A percentile compares a stretch with the other conserved stretches of the same genome.
These are phyloP conservation scores for Pan paniscus DNA, from an alignment of 2,113 vertebrate genomes.

Conservation along the genomic window DNA sequence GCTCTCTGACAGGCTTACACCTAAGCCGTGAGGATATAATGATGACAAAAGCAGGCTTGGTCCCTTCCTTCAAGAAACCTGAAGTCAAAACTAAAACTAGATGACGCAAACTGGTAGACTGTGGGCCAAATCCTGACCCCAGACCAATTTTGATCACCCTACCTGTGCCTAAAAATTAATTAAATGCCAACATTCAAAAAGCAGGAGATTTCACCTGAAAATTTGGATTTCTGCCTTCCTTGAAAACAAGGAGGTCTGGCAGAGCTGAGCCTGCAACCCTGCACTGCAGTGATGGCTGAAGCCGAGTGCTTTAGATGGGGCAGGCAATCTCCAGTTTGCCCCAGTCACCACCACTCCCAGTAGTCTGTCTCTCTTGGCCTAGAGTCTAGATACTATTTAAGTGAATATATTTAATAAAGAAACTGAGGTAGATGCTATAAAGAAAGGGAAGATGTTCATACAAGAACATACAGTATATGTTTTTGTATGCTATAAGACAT, in stretches of 20 bases:
- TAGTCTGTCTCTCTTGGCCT: background rate
- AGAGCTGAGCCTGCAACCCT: background rate
- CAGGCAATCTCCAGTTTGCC: background rate
- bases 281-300: accelerated
- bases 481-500: too few relatives aligned
- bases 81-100: background rate
- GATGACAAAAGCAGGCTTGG: background rate
- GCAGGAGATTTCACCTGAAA: background rate
- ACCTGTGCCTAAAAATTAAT: background rate
- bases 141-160: background rate
- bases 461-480: background rate
- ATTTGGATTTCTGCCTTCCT: background rate
- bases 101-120: background rate
- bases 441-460: background rate
- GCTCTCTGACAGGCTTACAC: background rate
- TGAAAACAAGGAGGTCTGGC: background rate
- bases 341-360: background rate
- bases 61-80: background rate
- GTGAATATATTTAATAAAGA: background rate
- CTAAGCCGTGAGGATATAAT: too few relatives aligned
- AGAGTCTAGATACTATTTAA: background rate
- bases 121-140: background rate
- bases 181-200: background rate
- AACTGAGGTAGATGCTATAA: background rate
- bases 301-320: background rate